Percentiles rank a stretch among this genome's conserved stretches.
Evolutionary conservation across 2,113 vertebrate species (phyloP).

Genomic region (Perca fluviatilis): DNA sequence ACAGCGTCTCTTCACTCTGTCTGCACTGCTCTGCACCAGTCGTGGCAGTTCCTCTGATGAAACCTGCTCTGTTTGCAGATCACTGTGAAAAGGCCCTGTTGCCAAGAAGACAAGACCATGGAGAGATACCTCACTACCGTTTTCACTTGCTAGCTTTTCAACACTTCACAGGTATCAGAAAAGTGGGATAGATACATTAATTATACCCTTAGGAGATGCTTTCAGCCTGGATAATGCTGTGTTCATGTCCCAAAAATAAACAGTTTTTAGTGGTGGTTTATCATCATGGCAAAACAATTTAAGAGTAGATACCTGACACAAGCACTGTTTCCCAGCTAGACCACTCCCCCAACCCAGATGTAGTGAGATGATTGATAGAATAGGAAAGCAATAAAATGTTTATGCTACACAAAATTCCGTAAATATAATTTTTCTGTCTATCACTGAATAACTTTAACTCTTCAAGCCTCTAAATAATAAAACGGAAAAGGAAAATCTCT

Average conservation of each 20-base stretch:
- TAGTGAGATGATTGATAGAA: background rate
- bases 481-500: background rate
- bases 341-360: background rate
- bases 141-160: slow-evolving; percentile 23
- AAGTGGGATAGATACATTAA: slow-evolving; percentile 27
- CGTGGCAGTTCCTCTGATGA: slow-evolving; percentile 19
- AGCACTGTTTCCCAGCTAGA: background rate
- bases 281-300: slow-evolving; percentile 16
- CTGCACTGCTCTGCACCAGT: slow-evolving; percentile 12
- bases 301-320: slow-evolving; percentile 22
- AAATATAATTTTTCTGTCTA: background rate
- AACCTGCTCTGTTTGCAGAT: slow-evolving; percentile 32
- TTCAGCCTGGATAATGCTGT: slow-evolving; percentile 13
- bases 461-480: background rate
- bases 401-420: background rate
- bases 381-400: background rate
- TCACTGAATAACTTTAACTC: background rate
- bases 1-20: slow-evolving; percentile 31
- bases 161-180: slow-evolving; percentile 9
- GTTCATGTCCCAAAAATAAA: slow-evolving; percentile 33
- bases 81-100: slow-evolving; percentile 13
- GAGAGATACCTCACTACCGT: slow-evolving; percentile 32
- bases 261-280: slow-evolving; percentile 1
- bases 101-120: slow-evolving; percentile 43
- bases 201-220: slow-evolving; percentile 33